Evolutionary conservation across 2,113 vertebrate genomes (phyloP).

Genomic region (Rhea americana): DNA sequence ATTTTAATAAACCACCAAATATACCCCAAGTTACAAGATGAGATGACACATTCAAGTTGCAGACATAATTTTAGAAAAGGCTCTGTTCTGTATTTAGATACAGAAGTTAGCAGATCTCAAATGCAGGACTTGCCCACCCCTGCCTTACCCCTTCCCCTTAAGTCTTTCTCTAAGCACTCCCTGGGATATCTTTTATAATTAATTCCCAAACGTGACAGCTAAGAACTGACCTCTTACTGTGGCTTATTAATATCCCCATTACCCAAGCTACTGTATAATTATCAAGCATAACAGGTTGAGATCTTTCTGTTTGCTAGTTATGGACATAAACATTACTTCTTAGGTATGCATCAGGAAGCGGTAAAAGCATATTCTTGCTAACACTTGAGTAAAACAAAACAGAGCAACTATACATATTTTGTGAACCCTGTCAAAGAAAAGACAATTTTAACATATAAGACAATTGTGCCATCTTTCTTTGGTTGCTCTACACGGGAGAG

Average conservation of each 20-base stretch:
- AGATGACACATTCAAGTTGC: not conserved
- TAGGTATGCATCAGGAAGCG: not conserved
- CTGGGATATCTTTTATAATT: not conserved
- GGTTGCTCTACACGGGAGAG: not conserved
- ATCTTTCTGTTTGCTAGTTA: not conserved
- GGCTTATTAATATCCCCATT: not conserved
- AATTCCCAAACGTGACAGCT: not conserved
- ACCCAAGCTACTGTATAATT: not conserved
- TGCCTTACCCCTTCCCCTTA: not conserved
- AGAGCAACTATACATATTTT: slow-evolving; percentile 1
- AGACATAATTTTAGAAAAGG: not conserved
- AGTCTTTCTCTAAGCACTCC: not conserved
- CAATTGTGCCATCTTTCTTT: not conserved
- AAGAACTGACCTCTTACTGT: not conserved
- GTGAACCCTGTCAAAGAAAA: not conserved
- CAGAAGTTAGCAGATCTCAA: not conserved
- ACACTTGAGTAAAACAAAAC: not conserved
- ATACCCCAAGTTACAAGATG: not conserved
- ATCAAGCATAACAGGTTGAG: not conserved
- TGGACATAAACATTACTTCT: not conserved
- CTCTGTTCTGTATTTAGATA: not conserved
- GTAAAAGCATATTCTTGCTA: not conserved
- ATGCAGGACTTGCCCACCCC: not conserved
- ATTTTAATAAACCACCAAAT: not conserved
- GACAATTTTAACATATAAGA: not conserved